Conservation (phyloP, 2,797 vertebrate species). For the Scyliorhinus canicula region DNA sequence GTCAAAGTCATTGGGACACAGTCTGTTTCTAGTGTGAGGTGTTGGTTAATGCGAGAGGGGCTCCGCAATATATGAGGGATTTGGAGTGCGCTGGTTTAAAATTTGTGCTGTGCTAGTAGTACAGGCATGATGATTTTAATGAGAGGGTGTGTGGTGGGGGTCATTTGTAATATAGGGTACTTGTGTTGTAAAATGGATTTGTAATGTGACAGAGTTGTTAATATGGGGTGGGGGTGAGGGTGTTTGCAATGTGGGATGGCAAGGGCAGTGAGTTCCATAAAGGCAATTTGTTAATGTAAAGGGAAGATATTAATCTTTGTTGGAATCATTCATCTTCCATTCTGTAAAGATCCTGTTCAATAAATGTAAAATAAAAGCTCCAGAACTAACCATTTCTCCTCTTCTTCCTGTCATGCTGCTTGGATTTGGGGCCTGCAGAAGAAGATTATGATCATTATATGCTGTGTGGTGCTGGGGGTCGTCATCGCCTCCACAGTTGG, state of each 20-base stretch:
- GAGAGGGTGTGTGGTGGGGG: not conserved
- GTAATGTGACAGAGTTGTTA: not conserved
- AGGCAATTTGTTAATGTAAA: not conserved
- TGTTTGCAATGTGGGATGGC: not conserved
- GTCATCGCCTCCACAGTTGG: constrained; percentile 40
- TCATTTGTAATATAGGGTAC: not conserved
- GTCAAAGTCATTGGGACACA: too few relatives aligned
- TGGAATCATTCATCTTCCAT: constrained; percentile 9
- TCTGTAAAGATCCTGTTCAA: constrained; percentile 18
- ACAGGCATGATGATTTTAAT: not conserved
- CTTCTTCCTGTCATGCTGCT: constrained; percentile 52
- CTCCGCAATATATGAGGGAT: not conserved
- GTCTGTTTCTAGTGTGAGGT: not conserved
- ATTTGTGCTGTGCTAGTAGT: not conserved
- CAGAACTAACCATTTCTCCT: constrained; percentile 41
- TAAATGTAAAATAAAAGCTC: constrained; percentile 25
- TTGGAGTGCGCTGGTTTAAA: not conserved
- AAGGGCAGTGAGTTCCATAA: not conserved
- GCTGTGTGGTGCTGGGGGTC: constrained; percentile 40
- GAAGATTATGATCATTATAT: constrained; percentile 41
- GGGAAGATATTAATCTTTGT: not conserved
- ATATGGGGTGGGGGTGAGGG: not conserved
- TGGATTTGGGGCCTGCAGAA: constrained; percentile 43
- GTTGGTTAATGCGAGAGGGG: not conserved
- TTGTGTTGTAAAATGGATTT: not conserved